Base-by-base conservation (phyloP, 2,888 invertebrate species). In the Andrena hattorfiana region DNA sequence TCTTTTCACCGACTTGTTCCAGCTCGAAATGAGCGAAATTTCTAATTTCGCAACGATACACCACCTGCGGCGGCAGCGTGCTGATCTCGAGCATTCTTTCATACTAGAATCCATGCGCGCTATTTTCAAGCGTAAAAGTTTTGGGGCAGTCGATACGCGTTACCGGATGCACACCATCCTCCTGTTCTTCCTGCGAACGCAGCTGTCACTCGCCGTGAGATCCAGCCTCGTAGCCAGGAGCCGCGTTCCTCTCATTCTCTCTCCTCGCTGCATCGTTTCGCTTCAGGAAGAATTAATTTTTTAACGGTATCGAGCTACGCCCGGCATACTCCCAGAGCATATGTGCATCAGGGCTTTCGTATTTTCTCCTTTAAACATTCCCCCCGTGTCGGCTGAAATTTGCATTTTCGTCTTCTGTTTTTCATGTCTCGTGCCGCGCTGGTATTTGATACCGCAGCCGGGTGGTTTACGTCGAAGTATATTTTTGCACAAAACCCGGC, bases 131-230 rank as follows among this genome's bases (percentile, higher is more conserved):
- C 13, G 35, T 56, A 63, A 80, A 75, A 82, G 28, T 74, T 64
- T 42, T 60, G 60, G 23, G 54, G 23, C 32, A 49, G 35, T 35
- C 51, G 64, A 73, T 69, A 26, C 66, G 42, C 54, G 56, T 70
- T 48, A 63, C 71, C 82, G 76, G 82, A 82, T 80, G 81, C 56
- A 71, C 81, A 35, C 71, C 42, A 35, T 8, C 66, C 30, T 4
- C 56, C 42, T 75, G 67, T 76, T 64, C 28, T 28, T 54, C 35
- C 60, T 48, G 60, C n/a, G 70, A 69, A 26, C 71, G 48, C 75
- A 82, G 80, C 75, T 82, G 80, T 75, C 62, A 63, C 28, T 68
- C 63, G 28, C 26, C 67, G 56, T 64, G 82, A 64, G 81, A 71
- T 71, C 63, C 71, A 32, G 32, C 8, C 30, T 16, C 35, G 32